Evolutionary conservation across 2,888 invertebrate species (phyloP).

Genomic region (Glyphotaelius pellucidus): DNA sequence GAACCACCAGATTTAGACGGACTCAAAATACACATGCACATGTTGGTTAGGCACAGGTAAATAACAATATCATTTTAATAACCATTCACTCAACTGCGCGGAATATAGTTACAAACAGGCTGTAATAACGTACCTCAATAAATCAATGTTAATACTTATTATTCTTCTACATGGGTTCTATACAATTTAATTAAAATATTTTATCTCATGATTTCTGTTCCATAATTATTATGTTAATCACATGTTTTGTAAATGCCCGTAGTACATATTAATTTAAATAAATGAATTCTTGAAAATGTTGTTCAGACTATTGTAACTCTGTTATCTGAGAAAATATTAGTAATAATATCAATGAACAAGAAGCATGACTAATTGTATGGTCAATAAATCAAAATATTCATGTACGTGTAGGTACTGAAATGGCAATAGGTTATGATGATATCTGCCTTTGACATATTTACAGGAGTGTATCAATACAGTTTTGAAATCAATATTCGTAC

Average conservation of each 20-base stretch:
- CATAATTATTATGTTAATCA: no score
- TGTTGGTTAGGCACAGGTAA: conserved; percentile 74
- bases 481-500: no score
- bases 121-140: not conserved
- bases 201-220: no score
- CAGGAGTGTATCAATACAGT: not conserved
- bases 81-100: no score
- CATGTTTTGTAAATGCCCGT: no score
- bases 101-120: no score
- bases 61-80: not conserved
- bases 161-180: no score
- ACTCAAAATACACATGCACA: conserved; percentile 81
- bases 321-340: not conserved
- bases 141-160: no score
- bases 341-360: not conserved
- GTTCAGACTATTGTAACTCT: not conserved
- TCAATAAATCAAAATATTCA: not conserved
- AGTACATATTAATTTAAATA: no score
- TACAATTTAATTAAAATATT: no score
- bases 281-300: not conserved
- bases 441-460: not conserved
- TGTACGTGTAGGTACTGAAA: not conserved
- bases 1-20: conserved; percentile 94
- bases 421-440: not conserved
- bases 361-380: not conserved